These are phyloP conservation scores for Neria commutata DNA, from an alignment of 2,888 invertebrate genomes.

Conservation along the genomic window DNA sequence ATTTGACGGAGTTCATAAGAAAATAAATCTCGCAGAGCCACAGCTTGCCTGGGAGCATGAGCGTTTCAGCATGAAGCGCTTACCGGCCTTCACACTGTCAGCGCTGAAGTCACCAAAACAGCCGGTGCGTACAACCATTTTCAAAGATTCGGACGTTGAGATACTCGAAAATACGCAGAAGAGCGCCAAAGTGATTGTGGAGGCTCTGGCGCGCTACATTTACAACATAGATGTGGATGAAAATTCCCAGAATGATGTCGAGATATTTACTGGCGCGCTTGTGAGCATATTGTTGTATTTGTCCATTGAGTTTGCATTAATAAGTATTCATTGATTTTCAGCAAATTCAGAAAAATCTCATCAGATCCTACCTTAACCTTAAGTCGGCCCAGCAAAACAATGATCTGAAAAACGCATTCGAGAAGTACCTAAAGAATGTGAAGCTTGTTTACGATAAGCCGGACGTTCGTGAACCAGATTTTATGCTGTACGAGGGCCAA, in stretches of 20 bases:
- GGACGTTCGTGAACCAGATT: conserved; percentile 91
- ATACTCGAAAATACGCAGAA: conserved; percentile 44
- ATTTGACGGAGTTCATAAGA: conserved; percentile 84
- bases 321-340: conserved; percentile 54
- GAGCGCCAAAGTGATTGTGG: conserved; percentile 79
- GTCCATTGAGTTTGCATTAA: no score
- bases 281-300: no score
- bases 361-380: conserved; percentile 78
- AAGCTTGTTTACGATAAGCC: conserved; percentile 72
- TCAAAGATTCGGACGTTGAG: conserved; percentile 47
- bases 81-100: conserved; percentile 92
- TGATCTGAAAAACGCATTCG: conserved; percentile 74
- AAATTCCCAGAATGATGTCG: no score
- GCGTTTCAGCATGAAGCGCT: conserved; percentile 87
- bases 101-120: conserved; percentile 65
- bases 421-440: conserved; percentile 79
- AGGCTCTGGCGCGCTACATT: conserved; percentile 81
- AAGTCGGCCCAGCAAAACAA: conserved; percentile 72
- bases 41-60: conserved; percentile 97
- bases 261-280: conserved; percentile 76
- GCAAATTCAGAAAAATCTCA: conserved; percentile 75
- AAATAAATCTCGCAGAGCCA: conserved; percentile 94
- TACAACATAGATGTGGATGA: conserved; percentile 74
- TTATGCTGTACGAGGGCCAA: conserved; percentile 85
- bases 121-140: conserved; percentile 55